phyloP scores from a whole-genome alignment of 2,113 vertebrate species.

The Otus sunia region DNA sequence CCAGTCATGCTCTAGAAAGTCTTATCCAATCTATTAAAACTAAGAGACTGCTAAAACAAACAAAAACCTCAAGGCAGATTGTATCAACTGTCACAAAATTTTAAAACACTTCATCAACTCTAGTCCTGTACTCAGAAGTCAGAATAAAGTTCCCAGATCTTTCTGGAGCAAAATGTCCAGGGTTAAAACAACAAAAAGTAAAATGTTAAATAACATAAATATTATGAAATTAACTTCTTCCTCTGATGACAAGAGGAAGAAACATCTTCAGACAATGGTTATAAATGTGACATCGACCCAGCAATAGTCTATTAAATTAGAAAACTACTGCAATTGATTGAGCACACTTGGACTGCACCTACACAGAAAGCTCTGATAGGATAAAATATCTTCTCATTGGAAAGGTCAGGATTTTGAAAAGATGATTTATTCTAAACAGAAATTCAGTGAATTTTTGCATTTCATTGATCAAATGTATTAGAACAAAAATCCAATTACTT shows the following conservation, averaged over 20 bases:
- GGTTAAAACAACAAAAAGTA: background rate
- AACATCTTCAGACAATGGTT: slow-evolving; percentile 22
- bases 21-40: background rate
- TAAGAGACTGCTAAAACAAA: background rate
- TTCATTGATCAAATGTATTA: background rate
- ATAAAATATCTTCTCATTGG: background rate
- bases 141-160: background rate
- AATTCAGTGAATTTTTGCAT: background rate
- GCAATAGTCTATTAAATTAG: background rate
- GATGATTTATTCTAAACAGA: background rate
- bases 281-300: slow-evolving; percentile 17
- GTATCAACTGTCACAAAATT: background rate
- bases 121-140: background rate
- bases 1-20: background rate
- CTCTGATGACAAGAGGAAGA: slow-evolving; percentile 19
- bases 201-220: background rate
- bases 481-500: background rate
- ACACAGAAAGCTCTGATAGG: background rate
- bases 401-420: background rate
- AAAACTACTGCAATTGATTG: background rate
- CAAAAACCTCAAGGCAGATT: background rate
- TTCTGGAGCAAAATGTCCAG: background rate
- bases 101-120: background rate
- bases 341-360: slow-evolving; percentile 1
- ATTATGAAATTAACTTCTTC: slow-evolving; percentile 13